These are phyloP conservation scores for Tupaia tana DNA, from an alignment of 2,113 vertebrate genomes.

Conservation along the genomic window DNA sequence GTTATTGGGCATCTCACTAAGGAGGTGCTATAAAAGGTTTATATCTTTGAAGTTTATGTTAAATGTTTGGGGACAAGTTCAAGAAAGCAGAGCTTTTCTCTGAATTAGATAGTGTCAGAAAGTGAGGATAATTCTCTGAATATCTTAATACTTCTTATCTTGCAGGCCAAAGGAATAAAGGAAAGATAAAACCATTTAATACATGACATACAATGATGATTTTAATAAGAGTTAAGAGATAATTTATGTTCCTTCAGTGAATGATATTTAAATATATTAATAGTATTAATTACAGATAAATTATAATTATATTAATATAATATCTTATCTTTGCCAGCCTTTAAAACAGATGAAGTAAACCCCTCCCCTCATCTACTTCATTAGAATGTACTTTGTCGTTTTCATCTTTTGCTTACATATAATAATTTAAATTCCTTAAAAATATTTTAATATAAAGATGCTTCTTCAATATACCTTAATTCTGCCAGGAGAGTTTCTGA, in stretches of 20 bases:
- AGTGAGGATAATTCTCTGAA: background rate
- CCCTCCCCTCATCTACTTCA: background rate
- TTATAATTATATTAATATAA: slow-evolving; percentile 14
- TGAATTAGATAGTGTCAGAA: background rate
- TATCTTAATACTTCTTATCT: background rate
- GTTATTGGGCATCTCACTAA: background rate
- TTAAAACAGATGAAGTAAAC: background rate
- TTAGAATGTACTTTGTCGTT: background rate
- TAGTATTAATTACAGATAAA: background rate
- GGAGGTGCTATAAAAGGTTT: background rate
- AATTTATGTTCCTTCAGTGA: background rate
- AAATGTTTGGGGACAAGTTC: background rate
- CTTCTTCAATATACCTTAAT: background rate
- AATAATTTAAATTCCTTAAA: background rate
- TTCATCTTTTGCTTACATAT: background rate
- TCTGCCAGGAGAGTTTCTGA: background rate
- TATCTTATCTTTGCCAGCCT: background rate
- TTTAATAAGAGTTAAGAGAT: background rate
- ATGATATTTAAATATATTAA: background rate
- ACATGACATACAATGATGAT: background rate
- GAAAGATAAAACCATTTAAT: background rate
- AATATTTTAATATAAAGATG: slow-evolving; percentile 27
- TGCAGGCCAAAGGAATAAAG: background rate
- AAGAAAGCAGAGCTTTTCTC: background rate
- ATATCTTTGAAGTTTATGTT: background rate